A percentile compares a stretch with the other conserved stretches of the same genome.
Conservation (phyloP, 2,113 vertebrate species). For the Varanus salvator region DNA sequence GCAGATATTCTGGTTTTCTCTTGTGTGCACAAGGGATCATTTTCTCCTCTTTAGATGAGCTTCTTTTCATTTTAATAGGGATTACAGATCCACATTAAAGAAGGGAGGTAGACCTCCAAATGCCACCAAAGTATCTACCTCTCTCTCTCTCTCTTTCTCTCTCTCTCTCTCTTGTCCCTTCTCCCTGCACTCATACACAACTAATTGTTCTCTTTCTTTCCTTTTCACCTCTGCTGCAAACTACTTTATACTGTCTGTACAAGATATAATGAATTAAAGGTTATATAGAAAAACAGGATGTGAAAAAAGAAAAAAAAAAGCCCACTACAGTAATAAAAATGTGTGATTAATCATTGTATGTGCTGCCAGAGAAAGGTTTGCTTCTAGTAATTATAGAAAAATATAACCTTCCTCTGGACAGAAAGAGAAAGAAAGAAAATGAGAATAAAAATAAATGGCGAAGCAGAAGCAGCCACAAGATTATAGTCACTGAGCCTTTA, state of each 20-base stretch:
- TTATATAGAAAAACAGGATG: constrained; percentile 42
- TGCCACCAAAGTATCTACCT: neutral
- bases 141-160: neutral
- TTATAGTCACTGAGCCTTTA: constrained; percentile 35
- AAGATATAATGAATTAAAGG: constrained; percentile 51
- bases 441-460: constrained; percentile 32
- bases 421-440: constrained; percentile 42
- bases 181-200: constrained; percentile 3
- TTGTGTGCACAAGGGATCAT: neutral
- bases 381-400: constrained; percentile 51
- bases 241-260: constrained; percentile 36
- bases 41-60: constrained; percentile 10
- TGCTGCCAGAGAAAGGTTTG: constrained; percentile 44
- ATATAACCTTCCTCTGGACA: constrained; percentile 48
- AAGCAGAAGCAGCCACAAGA: constrained; percentile 9
- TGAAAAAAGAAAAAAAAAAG: constrained; percentile 37
- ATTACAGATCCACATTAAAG: neutral
- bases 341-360: constrained; percentile 14
- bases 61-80: constrained; percentile 28
- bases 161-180: neutral
- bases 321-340: constrained; percentile 42
- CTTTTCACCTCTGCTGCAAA: constrained; percentile 29
- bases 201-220: constrained; percentile 51
- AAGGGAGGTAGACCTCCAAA: neutral
- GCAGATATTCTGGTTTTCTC: constrained; percentile 31